Conservation (phyloP, 2,888 invertebrate species). For the Timandra comae region DNA sequence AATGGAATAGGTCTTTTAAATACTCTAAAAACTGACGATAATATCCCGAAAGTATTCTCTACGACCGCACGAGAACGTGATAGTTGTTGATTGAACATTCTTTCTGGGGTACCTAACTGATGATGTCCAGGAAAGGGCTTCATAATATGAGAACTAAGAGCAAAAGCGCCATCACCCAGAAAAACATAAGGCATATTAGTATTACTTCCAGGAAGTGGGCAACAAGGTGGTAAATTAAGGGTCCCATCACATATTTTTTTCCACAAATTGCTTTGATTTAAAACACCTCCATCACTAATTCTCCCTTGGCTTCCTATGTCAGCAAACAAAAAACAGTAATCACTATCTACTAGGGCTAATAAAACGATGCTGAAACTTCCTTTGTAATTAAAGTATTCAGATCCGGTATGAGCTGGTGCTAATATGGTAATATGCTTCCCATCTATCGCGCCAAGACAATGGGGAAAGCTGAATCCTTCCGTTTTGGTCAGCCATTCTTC, state of each 20-base stretch:
- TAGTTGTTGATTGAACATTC: conserved; percentile 9
- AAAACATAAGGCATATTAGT: conserved; percentile 8
- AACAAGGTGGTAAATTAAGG: neutral
- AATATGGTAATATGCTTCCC: conserved; percentile 13
- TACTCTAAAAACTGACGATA: conserved; percentile 10
- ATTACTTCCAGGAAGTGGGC: conserved; percentile 2
- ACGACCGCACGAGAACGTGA: conserved; percentile 12
- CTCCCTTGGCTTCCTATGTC: conserved; percentile 12
- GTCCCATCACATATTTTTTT: conserved; percentile 7
- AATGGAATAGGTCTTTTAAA: conserved; percentile 10
- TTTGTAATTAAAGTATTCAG: conserved; percentile 14
- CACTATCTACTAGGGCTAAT: conserved; percentile 12
- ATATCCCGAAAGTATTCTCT: conserved; percentile 18
- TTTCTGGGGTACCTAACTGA: conserved; percentile 6
- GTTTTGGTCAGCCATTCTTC: conserved; percentile 5
- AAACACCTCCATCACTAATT: conserved; percentile 4
- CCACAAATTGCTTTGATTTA: conserved; percentile 8
- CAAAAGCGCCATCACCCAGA: conserved; percentile 13
- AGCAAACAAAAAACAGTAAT: conserved; percentile 8
- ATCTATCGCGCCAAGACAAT: conserved; percentile 12
- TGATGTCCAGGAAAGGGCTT: conserved; percentile 9
- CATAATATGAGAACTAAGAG: conserved; percentile 6
- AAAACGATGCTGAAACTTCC: conserved; percentile 10
- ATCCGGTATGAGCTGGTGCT: conserved; percentile 13
- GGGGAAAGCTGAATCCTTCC: conserved; percentile 11